phyloP scores from a whole-genome alignment of 2,888 invertebrate species.

The Herminia tarsipennalis region DNA sequence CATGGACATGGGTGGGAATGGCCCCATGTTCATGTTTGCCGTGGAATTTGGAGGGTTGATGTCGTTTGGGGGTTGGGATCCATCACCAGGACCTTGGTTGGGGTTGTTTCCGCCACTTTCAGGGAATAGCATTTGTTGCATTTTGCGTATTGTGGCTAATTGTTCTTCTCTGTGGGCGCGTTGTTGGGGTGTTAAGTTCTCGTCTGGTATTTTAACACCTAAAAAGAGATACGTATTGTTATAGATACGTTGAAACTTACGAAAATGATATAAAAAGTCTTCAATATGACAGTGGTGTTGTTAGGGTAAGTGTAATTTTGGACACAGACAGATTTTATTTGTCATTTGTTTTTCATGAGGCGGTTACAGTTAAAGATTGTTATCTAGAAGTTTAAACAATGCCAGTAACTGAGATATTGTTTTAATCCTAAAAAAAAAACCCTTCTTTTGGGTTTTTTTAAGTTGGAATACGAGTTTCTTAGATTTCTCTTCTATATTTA shows the following conservation, averaged over 20 bases:
- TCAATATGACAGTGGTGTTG: too few species aligned
- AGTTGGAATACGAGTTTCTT: too few species aligned
- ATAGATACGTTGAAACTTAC: conserved; percentile 2
- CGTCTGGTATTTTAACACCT: conserved; percentile 97
- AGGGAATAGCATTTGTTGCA: conserved; percentile 96
- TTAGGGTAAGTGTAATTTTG: too few species aligned
- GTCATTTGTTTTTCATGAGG: too few species aligned
- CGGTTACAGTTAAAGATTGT: too few species aligned
- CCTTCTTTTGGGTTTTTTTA: too few species aligned
- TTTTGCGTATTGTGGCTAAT: conserved; percentile 95
- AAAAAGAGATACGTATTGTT: conserved; percentile 30
- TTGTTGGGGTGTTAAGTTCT: conserved; percentile 98
- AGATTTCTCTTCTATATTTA: too few species aligned
- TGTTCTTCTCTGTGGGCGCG: conserved; percentile 97
- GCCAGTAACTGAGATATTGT: too few species aligned
- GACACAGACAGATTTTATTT: too few species aligned
- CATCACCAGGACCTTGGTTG: conserved; percentile 63
- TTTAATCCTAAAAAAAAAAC: too few species aligned
- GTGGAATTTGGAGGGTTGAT: conserved; percentile 74
- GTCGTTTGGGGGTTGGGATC: conserved; percentile 66
- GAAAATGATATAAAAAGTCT: too few species aligned
- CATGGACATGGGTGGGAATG: conserved; percentile 76
- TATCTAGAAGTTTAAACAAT: too few species aligned
- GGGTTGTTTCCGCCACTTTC: conserved; percentile 86
- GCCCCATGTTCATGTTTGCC: conserved; percentile 74